Percentiles rank a stretch among this genome's conserved stretches.
These are phyloP conservation scores for Notolepis coatsorum DNA, from an alignment of 2,797 vertebrate species.

Conservation along the genomic window DNA sequence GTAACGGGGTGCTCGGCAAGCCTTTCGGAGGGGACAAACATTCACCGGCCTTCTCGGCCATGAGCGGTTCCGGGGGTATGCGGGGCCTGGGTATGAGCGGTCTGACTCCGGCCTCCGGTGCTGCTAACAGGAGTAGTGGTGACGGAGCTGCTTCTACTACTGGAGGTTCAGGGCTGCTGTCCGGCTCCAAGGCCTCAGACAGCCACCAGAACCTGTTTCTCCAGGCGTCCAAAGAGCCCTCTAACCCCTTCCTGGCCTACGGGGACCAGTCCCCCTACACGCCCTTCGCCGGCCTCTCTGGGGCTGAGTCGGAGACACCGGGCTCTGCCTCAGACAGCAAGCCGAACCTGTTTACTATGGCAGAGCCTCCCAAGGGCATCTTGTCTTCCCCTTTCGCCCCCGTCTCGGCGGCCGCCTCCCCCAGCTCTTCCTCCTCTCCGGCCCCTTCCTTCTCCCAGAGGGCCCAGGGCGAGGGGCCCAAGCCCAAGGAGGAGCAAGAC, in stretches of 20 bases:
- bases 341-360: conserved; percentile 92
- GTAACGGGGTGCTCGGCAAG: conserved; percentile 88
- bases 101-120: conserved; percentile 48
- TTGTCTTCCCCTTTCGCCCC: conserved; percentile 83
- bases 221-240: conserved; percentile 91
- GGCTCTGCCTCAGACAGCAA: conserved; percentile 81
- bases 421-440: conserved; percentile 70
- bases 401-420: conserved; percentile 57
- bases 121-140: conserved; percentile 65
- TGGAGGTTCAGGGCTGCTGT: conserved; percentile 76
- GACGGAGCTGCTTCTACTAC: conserved; percentile 57
- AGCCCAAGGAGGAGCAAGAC: conserved; percentile 82
- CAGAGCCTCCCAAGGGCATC: conserved; percentile 91
- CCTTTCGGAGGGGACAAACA: conserved; percentile 83
- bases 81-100: conserved; percentile 52
- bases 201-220: conserved; percentile 97
- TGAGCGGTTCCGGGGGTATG: conserved; percentile 59
- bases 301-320: conserved; percentile 61
- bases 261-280: conserved; percentile 87
- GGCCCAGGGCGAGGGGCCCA: conserved; percentile 80
- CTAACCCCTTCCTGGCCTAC: conserved; percentile 95
- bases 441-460: conserved; percentile 76
- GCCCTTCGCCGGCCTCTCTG: conserved; percentile 84
- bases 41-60: conserved; percentile 86
- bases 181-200: conserved; percentile 82